Evolutionary conservation across 1,140 invertebrate species (phyloP).

Genomic region (Drosophila carrolli): DNA sequence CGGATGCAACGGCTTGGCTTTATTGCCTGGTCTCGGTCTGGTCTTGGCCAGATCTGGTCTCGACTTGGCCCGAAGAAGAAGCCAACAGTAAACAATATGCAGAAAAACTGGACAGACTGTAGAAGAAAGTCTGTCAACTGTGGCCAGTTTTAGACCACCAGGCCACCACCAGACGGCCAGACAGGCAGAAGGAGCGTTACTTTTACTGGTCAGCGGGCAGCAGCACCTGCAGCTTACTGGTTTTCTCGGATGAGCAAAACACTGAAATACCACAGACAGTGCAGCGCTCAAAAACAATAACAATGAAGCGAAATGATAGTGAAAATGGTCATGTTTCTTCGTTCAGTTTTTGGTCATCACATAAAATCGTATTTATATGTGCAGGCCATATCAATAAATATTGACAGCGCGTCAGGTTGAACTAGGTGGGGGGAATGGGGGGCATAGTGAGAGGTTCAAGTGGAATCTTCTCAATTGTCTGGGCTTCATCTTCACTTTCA

Average conservation of each 20-base stretch:
- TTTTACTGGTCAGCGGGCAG: constrained; percentile 61
- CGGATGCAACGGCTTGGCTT: constrained; percentile 65
- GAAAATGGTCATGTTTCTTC: constrained; percentile 73
- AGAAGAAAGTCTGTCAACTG: constrained; percentile 70
- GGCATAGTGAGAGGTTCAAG: constrained; percentile 2
- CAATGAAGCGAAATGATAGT: constrained; percentile 79
- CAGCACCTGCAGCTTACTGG: constrained; percentile 58
- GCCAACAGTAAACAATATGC: constrained; percentile 68
- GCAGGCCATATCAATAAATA: constrained; percentile 46
- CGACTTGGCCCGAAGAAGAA: constrained; percentile 33
- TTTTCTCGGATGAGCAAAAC: constrained; percentile 54
- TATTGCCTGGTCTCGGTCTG: constrained; percentile 57
- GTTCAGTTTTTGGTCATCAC: constrained; percentile 72
- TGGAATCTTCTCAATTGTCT: constrained; percentile 46
- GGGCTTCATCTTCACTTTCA: constrained; percentile 44
- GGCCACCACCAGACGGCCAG: constrained; percentile 15
- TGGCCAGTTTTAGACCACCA: constrained; percentile 36
- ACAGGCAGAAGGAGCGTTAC: constrained; percentile 62
- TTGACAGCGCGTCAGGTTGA: constrained; percentile 27
- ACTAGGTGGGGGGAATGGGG: not conserved
- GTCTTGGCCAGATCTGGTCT: constrained; percentile 52
- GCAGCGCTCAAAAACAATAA: constrained; percentile 61
- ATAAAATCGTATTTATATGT: constrained; percentile 58
- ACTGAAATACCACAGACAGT: constrained; percentile 38
- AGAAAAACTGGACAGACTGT: constrained; percentile 76